Evolutionary conservation across 2,113 vertebrate species (phyloP), one percentile per base, ranked within the genome.

Genomic region (Chamaea fasciata): DNA sequence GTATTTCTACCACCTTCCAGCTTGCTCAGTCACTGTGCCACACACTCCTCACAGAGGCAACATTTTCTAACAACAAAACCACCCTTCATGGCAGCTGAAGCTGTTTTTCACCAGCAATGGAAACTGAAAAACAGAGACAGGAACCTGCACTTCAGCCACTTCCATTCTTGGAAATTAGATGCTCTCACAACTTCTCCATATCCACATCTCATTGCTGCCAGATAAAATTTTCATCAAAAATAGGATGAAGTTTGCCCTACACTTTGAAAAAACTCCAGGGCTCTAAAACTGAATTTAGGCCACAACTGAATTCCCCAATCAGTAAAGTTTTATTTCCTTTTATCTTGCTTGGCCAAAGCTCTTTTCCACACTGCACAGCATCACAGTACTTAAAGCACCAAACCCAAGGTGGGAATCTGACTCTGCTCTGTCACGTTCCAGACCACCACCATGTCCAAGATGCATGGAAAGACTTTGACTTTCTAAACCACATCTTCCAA

Each of bases 21-120:
- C 30, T 81, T 88, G 39, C 68, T 78, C 53, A 57, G 68, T 60
- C 76, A 39, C 59, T 55, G 24, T 31, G 71, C 39, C 4, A 2
- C 75, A 74, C 0, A 3, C 44, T 78, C 52, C 84, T 83, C 4
- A 14, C 35, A 90, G 80, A 78, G 44, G 31, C 23, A 73, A 89
- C 55, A 50, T 53, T 90, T 95, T 91, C 78, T 69, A 86, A 90
- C 95, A 95, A 90, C 78, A 95, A 93, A 95, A 77, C 63, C 75
- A 74, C 76, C n/a, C 37, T 10, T 53, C 33, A 39, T 31, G 57
- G 60, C 80, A 93, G 64, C 56, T 70, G 46, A 90, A 93, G 62
- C 41, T 96, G 68, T 64, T 94, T 94, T 92, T 89, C 47, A 81
- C 57, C 65, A 81, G 37, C 0, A 0, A 76, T 44, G 15, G 85